Conservation (phyloP, 2,888 invertebrate genomes). For the Nysson spinosus region DNA sequence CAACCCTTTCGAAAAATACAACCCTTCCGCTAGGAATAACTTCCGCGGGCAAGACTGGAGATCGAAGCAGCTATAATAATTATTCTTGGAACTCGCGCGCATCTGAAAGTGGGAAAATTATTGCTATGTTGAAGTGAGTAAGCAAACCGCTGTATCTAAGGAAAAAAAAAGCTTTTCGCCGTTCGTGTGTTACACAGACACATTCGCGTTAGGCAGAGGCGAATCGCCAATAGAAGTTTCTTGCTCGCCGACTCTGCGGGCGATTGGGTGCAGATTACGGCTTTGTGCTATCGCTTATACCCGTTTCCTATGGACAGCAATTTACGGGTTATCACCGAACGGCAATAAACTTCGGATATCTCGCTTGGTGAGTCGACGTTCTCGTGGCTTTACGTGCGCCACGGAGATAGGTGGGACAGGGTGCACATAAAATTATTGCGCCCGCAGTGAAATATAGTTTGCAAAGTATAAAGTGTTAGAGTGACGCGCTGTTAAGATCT, state of each 20-base stretch:
- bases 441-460: constrained; percentile 54
- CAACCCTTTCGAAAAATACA: background rate
- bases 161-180: constrained; percentile 15
- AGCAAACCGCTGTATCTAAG: background rate
- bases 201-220: constrained; percentile 6
- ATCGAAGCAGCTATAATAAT: constrained; percentile 20
- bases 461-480: constrained; percentile 48
- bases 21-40: background rate
- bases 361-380: constrained; percentile 46
- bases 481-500: constrained; percentile 20
- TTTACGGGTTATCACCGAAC: constrained; percentile 62
- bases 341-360: constrained; percentile 61
- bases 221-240: constrained; percentile 44
- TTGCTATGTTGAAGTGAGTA: constrained; percentile 11
- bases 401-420: constrained; percentile 51
- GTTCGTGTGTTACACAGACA: constrained; percentile 1
- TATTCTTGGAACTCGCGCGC: constrained; percentile 27
- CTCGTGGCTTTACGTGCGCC: constrained; percentile 38
- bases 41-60: background rate
- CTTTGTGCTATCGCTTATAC: constrained; percentile 52
- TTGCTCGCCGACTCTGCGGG: constrained; percentile 43
- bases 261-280: constrained; percentile 57
- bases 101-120: constrained; percentile 23
- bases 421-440: constrained; percentile 56
- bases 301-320: constrained; percentile 54